Evolutionary conservation across 2,888 invertebrate genomes (phyloP).

Genomic region (Ornithoptera priamus): DNA sequence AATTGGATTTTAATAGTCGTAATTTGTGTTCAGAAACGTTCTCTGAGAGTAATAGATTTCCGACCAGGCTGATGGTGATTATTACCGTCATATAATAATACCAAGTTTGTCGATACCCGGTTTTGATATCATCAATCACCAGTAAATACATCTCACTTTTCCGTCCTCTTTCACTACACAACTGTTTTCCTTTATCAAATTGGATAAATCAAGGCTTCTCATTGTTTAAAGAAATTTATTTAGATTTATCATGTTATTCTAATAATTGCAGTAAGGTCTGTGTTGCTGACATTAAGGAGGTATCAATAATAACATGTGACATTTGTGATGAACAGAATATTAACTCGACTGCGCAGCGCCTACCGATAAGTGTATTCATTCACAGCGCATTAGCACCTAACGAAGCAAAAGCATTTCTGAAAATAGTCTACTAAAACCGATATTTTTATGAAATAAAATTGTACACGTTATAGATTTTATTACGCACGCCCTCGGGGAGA

Average conservation of each 20-base stretch:
- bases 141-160: too few species aligned
- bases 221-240: neutral
- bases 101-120: too few species aligned
- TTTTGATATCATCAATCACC: too few species aligned
- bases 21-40: too few species aligned
- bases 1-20: too few species aligned
- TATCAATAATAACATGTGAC: constrained; percentile 6
- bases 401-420: constrained; percentile 14
- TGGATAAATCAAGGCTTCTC: too few species aligned
- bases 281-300: constrained; percentile 16
- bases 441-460: constrained; percentile 9
- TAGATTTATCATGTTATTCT: neutral
- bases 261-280: neutral
- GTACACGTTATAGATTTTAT: neutral
- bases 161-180: too few species aligned
- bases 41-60: too few species aligned
- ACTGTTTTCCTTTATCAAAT: too few species aligned
- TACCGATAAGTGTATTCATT: constrained; percentile 7
- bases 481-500: neutral
- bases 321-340: constrained; percentile 10
- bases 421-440: constrained; percentile 8
- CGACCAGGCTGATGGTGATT: too few species aligned
- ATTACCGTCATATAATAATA: too few species aligned
- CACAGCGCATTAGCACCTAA: constrained; percentile 17
- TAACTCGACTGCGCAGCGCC: neutral